phyloP scores from a whole-genome alignment of 2,888 invertebrate genomes.

The Xanthorhoe designata region DNA sequence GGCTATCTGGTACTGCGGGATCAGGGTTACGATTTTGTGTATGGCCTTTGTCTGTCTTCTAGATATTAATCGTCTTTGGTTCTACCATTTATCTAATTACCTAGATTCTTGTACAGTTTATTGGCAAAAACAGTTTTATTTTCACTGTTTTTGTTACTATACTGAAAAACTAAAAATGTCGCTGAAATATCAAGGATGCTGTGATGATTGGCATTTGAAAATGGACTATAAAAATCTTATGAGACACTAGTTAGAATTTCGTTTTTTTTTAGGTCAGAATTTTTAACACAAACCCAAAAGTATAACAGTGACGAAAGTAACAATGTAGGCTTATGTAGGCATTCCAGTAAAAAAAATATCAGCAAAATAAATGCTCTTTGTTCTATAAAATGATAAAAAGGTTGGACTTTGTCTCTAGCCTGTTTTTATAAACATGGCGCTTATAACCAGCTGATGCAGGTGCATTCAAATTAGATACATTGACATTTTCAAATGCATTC shows the following conservation, averaged over 20 bases:
- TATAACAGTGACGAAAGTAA: too few species aligned
- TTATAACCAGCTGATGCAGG: conserved; percentile 19
- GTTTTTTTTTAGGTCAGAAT: too few species aligned
- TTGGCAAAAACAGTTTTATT: not conserved
- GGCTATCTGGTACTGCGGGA: too few species aligned
- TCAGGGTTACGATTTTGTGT: too few species aligned
- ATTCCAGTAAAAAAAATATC: not conserved
- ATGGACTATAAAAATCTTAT: too few species aligned
- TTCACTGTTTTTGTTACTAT: not conserved
- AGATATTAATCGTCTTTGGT: too few species aligned
- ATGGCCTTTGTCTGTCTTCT: too few species aligned
- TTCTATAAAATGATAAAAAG: not conserved
- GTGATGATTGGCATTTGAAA: too few species aligned
- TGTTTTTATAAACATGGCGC: conserved; percentile 9
- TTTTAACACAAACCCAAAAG: not conserved
- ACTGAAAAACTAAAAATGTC: too few species aligned
- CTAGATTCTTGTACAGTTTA: not conserved
- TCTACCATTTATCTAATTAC: not conserved
- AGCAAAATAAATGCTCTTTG: not conserved
- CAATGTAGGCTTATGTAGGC: not conserved
- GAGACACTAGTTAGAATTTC: too few species aligned
- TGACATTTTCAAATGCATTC: conserved; percentile 11
- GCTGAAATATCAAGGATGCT: too few species aligned
- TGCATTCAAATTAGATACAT: conserved; percentile 7
- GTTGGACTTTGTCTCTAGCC: conserved; percentile 2